Evolutionary conservation across 2,888 invertebrate species (phyloP), one percentile per base, ranked within the genome.

Genomic region (Kryphioiulus occultus): DNA sequence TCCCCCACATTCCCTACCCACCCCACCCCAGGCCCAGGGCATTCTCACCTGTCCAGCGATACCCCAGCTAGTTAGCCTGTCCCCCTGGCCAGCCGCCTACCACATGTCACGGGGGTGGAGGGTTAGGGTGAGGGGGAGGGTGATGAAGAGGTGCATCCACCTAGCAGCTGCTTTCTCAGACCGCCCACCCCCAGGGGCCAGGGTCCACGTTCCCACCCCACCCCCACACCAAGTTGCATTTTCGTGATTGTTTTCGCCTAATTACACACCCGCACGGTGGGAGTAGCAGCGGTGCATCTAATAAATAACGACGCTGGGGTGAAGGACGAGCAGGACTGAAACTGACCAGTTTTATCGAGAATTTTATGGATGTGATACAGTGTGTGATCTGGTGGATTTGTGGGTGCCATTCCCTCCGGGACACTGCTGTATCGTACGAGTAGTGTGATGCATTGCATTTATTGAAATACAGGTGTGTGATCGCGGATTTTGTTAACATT

Each of bases 201-300:
- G 68, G 53, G 35, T 19, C 35, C 53, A 17, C 53, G 53, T 53
- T 53, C n/a, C 53, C 19, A 7, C 68, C 68, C 68, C 68, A 4
- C 68, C 68, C 68, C 68, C 22, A 22, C 59, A 19, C 59, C 22
- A 7, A 19, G 59, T 59, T 68, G 10, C 22, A 22, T 68, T 68
- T 68, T 68, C 68, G 68, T 68, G 68, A 68, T 68, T 68, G 68
- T 68, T 68, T 68, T 68, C 68, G 68, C 68, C 68, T 68, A 68
- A 68, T 68, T 68, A 68, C 68, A 68, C 68, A 22, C 68, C 68
- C 68, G 68, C 68, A 22, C 68, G n/a, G 68, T 68, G 68, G 68
- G 68, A 68, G 68, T 68, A 68, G 68, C 68, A 68, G 68, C 68
- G 9, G 5, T 12, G 68, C 26, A 26, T 22, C 68, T 68, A 68